Conservation (phyloP, 2,113 vertebrate genomes). For the Phoxinus phoxinus region DNA sequence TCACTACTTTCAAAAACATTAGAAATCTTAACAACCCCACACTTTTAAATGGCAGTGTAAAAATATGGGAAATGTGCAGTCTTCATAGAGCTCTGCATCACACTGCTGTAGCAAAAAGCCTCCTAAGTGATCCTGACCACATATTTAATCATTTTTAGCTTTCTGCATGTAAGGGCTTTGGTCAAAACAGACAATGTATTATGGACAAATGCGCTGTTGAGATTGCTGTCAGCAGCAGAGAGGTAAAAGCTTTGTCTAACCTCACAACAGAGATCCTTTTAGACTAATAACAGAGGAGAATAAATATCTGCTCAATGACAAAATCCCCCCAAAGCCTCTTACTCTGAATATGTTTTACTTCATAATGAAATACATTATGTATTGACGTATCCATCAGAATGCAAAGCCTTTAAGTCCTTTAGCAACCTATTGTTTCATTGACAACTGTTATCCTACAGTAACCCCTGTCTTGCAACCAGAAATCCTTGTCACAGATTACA, state of each 20-base stretch:
- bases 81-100: background rate
- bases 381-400: background rate
- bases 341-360: background rate
- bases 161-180: background rate
- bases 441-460: conserved; percentile 46
- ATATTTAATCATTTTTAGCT: conserved; percentile 11
- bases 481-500: conserved; percentile 16
- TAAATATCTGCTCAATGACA: background rate
- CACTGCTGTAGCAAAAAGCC: background rate
- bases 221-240: background rate
- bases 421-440: conserved; percentile 42
- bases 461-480: conserved; percentile 24
- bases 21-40: no score
- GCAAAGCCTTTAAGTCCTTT: background rate
- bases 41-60: background rate
- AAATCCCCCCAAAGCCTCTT: conserved; percentile 5
- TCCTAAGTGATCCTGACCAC: background rate
- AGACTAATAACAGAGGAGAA: background rate
- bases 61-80: background rate
- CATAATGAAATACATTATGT: background rate
- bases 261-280: conserved; percentile 14
- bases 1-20: no score
- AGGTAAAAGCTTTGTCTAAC: conserved; percentile 13
- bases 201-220: background rate
- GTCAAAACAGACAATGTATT: background rate